phyloP scores from a whole-genome alignment of 37 sponge, comb jelly and placozoan genomes.

The Haliclona indistincta region DNA sequence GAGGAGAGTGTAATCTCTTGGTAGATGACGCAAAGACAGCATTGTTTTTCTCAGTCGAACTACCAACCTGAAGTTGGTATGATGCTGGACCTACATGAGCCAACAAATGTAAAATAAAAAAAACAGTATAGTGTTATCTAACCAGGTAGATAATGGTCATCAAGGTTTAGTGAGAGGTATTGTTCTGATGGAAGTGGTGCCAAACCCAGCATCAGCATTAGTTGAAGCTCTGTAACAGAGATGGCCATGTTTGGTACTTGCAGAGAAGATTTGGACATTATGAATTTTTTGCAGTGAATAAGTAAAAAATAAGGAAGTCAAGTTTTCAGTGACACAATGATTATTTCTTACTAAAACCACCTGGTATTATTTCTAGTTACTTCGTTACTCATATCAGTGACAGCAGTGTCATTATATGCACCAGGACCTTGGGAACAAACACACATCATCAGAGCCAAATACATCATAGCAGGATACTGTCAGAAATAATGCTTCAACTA shows the following conservation, averaged over 20 bases:
- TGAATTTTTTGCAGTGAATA: too few relatives aligned
- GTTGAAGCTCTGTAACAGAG: too few relatives aligned
- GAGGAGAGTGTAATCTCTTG: conserved; percentile 72
- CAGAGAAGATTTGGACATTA: too few relatives aligned
- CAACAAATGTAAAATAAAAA: background rate
- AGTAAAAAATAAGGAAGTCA: too few relatives aligned
- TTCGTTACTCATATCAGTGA: conserved; percentile 63
- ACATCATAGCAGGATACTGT: background rate
- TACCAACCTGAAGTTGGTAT: background rate
- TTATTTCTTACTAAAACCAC: too few relatives aligned
- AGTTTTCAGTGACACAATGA: too few relatives aligned
- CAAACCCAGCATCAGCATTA: too few relatives aligned
- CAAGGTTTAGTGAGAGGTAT: conserved; percentile 74
- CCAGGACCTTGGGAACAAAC: conserved; percentile 74
- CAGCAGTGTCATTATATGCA: conserved; percentile 74
- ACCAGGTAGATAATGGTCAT: conserved; percentile 79
- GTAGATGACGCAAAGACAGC: conserved; percentile 70
- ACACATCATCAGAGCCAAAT: background rate
- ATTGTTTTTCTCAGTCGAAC: background rate
- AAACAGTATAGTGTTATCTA: background rate
- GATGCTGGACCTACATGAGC: background rate
- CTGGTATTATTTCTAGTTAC: conserved; percentile 66
- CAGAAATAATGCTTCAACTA: background rate
- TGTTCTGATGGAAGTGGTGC: conserved; percentile 83
- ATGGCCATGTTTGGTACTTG: too few relatives aligned